Evolutionary conservation across 1,140 invertebrate species (phyloP).

Genomic region (Pseudobourletiella spinata): DNA sequence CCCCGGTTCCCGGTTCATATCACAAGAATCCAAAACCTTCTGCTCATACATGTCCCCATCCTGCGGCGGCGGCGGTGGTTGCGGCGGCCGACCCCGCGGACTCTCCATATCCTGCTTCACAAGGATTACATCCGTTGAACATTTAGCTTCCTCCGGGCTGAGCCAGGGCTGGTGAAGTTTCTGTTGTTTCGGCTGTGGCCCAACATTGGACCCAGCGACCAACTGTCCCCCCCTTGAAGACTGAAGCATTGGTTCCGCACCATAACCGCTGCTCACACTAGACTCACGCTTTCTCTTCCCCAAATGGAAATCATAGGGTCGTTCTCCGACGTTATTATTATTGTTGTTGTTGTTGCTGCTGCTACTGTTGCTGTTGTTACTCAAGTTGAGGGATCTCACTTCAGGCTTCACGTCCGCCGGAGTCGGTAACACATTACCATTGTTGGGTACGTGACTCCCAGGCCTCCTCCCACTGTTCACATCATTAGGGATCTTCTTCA

Average conservation of each 20-base stretch:
- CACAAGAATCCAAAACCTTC: neutral
- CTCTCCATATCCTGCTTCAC: neutral
- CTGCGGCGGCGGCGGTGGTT: too few species aligned
- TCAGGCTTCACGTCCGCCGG: slow-evolving; percentile 14
- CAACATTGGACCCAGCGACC: neutral
- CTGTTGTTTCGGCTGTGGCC: slow-evolving; percentile 3
- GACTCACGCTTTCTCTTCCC: slow-evolving; percentile 23
- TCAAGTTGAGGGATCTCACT: neutral
- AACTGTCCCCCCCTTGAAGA: neutral
- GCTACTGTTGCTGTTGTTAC: too few species aligned
- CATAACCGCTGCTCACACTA: slow-evolving; percentile 5
- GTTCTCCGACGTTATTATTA: neutral
- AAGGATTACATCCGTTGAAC: neutral
- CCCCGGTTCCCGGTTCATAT: neutral
- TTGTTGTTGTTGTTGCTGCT: too few species aligned
- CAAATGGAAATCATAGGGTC: neutral
- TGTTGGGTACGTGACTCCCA: neutral
- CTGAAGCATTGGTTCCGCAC: neutral
- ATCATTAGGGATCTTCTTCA: slow-evolving; percentile 28
- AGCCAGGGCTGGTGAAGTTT: slow-evolving; percentile 35
- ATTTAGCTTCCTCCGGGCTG: slow-evolving; percentile 16
- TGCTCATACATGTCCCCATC: neutral
- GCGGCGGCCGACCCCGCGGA: too few species aligned
- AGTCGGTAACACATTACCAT: neutral
- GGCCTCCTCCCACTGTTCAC: neutral